Conservation (phyloP, 2,888 invertebrate genomes). For the Clistopyga incitator region DNA sequence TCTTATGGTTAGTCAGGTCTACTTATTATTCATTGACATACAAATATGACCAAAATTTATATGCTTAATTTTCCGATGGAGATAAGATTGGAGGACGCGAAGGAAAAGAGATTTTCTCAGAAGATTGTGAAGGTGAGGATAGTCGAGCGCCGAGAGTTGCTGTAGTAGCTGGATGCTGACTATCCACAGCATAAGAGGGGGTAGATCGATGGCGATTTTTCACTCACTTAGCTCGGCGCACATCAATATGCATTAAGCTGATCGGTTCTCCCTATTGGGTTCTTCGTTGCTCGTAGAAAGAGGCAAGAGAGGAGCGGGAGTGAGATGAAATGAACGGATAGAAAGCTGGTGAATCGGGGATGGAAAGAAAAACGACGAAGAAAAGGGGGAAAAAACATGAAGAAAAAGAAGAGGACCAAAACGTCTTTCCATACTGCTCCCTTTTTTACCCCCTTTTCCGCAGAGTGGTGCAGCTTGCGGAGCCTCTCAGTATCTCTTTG, state of each 20-base stretch:
- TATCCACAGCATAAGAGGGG: constrained; percentile 53
- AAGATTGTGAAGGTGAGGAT: constrained; percentile 31
- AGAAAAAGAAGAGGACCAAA: constrained; percentile 53
- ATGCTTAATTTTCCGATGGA: not conserved
- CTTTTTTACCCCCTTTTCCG: constrained; percentile 60
- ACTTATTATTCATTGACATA: constrained; percentile 1
- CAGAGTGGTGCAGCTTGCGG: constrained; percentile 53
- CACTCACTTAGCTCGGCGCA: constrained; percentile 83
- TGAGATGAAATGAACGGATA: constrained; percentile 52
- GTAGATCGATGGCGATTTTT: constrained; percentile 84
- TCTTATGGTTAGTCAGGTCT: not conserved
- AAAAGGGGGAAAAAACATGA: constrained; percentile 51
- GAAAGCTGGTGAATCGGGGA: constrained; percentile 46
- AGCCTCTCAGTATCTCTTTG: constrained; percentile 40
- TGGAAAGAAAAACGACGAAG: constrained; percentile 43
- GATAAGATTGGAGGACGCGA: constrained; percentile 22
- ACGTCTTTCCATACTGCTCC: constrained; percentile 52
- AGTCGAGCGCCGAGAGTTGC: constrained; percentile 56
- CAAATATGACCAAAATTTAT: not conserved
- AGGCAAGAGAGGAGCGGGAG: constrained; percentile 53
- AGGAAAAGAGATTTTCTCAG: constrained; percentile 39
- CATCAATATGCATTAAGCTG: constrained; percentile 84
- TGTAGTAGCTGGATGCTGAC: constrained; percentile 58
- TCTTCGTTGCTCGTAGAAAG: constrained; percentile 70
- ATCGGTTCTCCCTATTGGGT: constrained; percentile 82